phyloP scores from a whole-genome alignment of 2,797 vertebrate species.

The Semotilus atromaculatus region DNA sequence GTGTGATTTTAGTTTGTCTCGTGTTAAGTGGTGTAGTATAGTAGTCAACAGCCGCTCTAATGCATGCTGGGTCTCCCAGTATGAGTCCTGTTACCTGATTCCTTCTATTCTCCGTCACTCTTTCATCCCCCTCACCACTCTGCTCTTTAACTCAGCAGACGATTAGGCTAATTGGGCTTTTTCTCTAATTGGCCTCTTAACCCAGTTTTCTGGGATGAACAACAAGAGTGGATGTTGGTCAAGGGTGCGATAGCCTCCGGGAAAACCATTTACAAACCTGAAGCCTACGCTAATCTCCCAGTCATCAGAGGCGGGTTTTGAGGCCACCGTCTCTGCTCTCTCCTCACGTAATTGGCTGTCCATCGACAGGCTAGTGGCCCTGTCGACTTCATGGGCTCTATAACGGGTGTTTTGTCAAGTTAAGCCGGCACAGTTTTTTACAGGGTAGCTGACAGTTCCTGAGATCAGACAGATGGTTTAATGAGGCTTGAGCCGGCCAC shows the following conservation, averaged over 20 bases:
- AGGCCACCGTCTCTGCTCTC: constrained; percentile 13
- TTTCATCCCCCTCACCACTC: constrained; percentile 49
- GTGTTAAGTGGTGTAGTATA: not conserved
- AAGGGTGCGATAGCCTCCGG: constrained; percentile 44
- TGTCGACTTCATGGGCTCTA: constrained; percentile 50
- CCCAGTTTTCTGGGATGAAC: constrained; percentile 66
- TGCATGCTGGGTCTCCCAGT: constrained; percentile 15
- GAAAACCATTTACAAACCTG: constrained; percentile 40
- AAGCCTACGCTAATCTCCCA: constrained; percentile 55
- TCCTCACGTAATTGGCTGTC: constrained; percentile 54
- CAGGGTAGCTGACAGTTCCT: constrained; percentile 57
- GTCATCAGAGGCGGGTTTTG: constrained; percentile 68
- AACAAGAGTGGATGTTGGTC: constrained; percentile 62
- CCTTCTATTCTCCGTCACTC: constrained; percentile 53
- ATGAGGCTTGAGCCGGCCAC: constrained; percentile 63
- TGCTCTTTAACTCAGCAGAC: constrained; percentile 56
- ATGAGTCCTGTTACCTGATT: constrained; percentile 37
- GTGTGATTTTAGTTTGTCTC: not conserved
- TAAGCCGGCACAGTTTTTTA: constrained; percentile 48
- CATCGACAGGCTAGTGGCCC: constrained; percentile 40
- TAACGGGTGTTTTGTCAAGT: constrained; percentile 65
- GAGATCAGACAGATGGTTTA: constrained; percentile 67
- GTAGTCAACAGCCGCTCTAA: not conserved
- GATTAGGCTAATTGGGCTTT: constrained; percentile 73
- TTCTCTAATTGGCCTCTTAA: constrained; percentile 72